Evolutionary conservation across 1,140 invertebrate genomes (phyloP).

Genomic region (Parapsyche elsis): DNA sequence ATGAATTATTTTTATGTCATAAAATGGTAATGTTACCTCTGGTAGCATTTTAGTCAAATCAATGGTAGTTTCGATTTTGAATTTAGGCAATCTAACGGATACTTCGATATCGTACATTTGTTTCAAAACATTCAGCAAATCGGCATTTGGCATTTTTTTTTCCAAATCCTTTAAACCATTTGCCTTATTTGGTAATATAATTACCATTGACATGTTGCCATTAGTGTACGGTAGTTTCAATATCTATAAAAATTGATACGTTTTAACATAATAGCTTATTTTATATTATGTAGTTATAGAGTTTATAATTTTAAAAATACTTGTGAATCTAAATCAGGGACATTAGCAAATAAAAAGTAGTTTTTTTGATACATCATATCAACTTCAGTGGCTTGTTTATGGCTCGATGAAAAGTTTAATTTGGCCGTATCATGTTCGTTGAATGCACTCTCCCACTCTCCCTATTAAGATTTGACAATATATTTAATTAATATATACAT

Average conservation of each 20-base stretch:
- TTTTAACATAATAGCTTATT: no score
- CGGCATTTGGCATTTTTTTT: slow-evolving; percentile 58
- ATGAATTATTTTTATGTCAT: no score
- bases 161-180: slow-evolving; percentile 67
- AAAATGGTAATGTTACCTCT: slow-evolving; percentile 63
- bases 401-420: slow-evolving; percentile 32
- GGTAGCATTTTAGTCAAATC: slow-evolving; percentile 66
- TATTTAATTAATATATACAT: slow-evolving; percentile 57
- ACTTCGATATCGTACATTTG: slow-evolving; percentile 60
- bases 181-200: slow-evolving; percentile 72
- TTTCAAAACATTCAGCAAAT: slow-evolving; percentile 54
- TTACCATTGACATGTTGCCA: slow-evolving; percentile 70
- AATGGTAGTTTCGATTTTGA: slow-evolving; percentile 69
- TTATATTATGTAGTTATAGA: no score
- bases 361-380: slow-evolving; percentile 43
- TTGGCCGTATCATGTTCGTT: slow-evolving; percentile 11
- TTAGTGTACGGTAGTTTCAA: slow-evolving; percentile 72
- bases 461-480: slow-evolving; percentile 35
- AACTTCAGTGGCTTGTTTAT: slow-evolving; percentile 38
- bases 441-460: slow-evolving; percentile 44
- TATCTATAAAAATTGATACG: no score
- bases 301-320: no score
- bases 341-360: slow-evolving; percentile 43
- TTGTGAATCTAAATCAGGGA: slow-evolving; percentile 45
- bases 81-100: slow-evolving; percentile 70